Evolutionary conservation across 1,140 invertebrate species (phyloP).

Genomic region (Calliopsis andreniformis): DNA sequence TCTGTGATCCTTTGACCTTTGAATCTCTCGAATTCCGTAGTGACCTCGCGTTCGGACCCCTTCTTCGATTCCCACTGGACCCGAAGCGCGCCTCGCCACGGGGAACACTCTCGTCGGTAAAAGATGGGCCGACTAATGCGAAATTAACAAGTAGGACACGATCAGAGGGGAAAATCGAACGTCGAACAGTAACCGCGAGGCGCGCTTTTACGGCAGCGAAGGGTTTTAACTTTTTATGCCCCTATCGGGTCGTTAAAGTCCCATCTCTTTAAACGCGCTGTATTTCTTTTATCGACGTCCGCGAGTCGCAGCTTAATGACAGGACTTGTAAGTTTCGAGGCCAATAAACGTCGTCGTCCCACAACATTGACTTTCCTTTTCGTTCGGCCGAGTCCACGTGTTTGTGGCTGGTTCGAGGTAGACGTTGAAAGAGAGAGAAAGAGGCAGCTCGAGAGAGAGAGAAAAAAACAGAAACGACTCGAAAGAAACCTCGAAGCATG

Average conservation of each 20-base stretch:
- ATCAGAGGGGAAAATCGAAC: neutral
- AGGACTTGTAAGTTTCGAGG: slow-evolving; percentile 53
- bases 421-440: neutral
- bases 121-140: neutral
- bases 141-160: slow-evolving; percentile 36
- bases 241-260: slow-evolving; percentile 63
- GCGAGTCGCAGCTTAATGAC: slow-evolving; percentile 57
- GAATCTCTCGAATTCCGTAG: too few relatives aligned
- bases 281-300: slow-evolving; percentile 66
- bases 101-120: neutral
- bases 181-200: slow-evolving; percentile 29
- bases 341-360: slow-evolving; percentile 45
- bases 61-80: neutral
- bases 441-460: too few relatives aligned
- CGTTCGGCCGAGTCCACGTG: slow-evolving; percentile 13
- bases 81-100: neutral
- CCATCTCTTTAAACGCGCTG: slow-evolving; percentile 59
- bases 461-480: too few relatives aligned
- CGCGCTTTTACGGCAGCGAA: slow-evolving; percentile 59
- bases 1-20: too few relatives aligned
- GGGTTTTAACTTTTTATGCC: slow-evolving; percentile 59
- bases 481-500: neutral
- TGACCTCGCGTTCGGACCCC: neutral
- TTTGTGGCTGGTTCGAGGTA: neutral
- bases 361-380: slow-evolving; percentile 47